Base-by-base conservation (phyloP, 2,888 invertebrate genomes). In the Stramonita haemastoma region DNA sequence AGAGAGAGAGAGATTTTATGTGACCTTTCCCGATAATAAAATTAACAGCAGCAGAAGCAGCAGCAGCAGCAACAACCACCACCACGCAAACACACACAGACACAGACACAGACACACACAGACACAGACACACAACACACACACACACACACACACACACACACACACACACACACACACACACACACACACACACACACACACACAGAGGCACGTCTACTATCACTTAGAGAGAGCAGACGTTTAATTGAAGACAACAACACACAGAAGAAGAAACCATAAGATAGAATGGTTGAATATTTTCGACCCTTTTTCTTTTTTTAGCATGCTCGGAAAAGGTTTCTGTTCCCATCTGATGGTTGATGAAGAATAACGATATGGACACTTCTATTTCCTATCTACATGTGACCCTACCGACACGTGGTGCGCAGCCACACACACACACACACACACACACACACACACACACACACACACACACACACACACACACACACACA, bases 121-220 rank as follows among this genome's bases (percentile, higher is more conserved):
- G 6, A 66, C 66, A 66, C 66, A 66, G 1, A 66, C 66, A 17
- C 17, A 22, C 17, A 2, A 66, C 66, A 66, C 26, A 66, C 66
- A 66, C 66, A 66, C 66, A 26, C 66, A 66, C 26, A 66, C 66
- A 66, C 66, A 66, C 66, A 66, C 66, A 66, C 26, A 66, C 66
- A 66, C 66, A 66, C 66, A 66, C 66, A 66, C 66, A 66, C 66
- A 66, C 66, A 66, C 66, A 66, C 66, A 66, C 66, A 66, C 66
- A 66, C 79, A 32, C n/a, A n/a, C 79, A 32, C 79, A n/a, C 79
- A 32, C 79, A 32, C 22, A 32, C 79, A 32, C 79, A 32, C 29
- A n/a, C 79, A 32, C 79, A 79, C 79, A n/a, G 15, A 79, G 15
- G 29, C 79, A 79, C 79, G 77, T 77, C 26, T 26, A n/a, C 29